These are phyloP conservation scores for Xenopus laevis DNA, from an alignment of 2,113 vertebrate genomes.

Conservation along the genomic window DNA sequence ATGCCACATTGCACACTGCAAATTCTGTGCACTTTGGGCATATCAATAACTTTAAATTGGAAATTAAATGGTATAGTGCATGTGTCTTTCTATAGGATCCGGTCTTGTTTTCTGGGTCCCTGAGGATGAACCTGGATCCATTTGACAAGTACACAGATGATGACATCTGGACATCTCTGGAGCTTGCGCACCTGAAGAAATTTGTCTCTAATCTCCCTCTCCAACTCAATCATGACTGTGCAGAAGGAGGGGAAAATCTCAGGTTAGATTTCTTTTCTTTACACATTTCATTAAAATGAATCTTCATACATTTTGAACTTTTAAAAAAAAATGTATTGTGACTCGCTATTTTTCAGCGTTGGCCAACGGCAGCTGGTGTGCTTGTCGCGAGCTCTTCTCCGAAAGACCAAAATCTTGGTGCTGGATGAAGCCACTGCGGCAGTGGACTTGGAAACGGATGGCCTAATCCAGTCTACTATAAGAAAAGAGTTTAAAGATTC, in stretches of 20 bases:
- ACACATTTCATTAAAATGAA: not conserved
- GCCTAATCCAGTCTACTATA: constrained; percentile 92
- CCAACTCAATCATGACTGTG: constrained; percentile 83
- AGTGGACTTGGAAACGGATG: constrained; percentile 89
- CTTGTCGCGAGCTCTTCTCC: constrained; percentile 86
- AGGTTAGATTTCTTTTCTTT: constrained; percentile 62
- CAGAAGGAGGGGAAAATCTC: constrained; percentile 92
- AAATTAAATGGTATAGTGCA: not conserved
- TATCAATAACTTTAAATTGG: not conserved
- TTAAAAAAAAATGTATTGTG: not conserved
- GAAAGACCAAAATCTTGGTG: constrained; percentile 90
- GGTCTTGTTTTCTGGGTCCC: constrained; percentile 85
- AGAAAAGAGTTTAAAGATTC: constrained; percentile 84
- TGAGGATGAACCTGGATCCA: constrained; percentile 94
- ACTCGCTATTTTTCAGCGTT: constrained; percentile 59
- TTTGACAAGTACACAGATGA: constrained; percentile 82
- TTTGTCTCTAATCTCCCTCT: constrained; percentile 81
- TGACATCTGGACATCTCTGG: constrained; percentile 83
- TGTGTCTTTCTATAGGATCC: constrained; percentile 72
- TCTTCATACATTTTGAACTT: too few relatives aligned
- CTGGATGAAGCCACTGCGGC: constrained; percentile 94
- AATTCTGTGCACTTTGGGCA: too few relatives aligned
- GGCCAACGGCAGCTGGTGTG: constrained; percentile 93
- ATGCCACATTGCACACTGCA: too few relatives aligned
- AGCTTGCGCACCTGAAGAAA: constrained; percentile 84